Percentiles rank a stretch among this genome's conserved stretches.
These are phyloP conservation scores for Himantopus leucocephalus DNA, from an alignment of 2,113 vertebrate genomes.

Conservation along the genomic window DNA sequence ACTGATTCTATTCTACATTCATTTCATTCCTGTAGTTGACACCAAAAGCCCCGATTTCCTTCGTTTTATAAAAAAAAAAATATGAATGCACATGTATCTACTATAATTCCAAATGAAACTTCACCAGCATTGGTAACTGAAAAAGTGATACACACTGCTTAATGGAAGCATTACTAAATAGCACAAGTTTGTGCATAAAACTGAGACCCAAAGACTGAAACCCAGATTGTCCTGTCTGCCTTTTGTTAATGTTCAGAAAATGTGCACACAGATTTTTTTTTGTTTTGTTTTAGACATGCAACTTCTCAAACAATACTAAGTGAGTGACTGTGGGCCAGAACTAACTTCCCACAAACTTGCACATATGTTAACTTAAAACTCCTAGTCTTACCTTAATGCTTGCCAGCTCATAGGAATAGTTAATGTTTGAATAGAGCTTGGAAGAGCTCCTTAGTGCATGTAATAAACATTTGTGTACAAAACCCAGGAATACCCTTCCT, in stretches of 20 bases:
- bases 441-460: neutral
- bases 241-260: neutral
- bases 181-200: neutral
- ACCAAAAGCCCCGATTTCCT: neutral
- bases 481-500: neutral
- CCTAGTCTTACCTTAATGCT: neutral
- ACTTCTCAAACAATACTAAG: neutral
- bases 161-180: neutral
- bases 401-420: neutral
- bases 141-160: neutral
- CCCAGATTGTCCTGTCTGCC: neutral
- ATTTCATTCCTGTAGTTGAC: neutral
- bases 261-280: fast-evolving
- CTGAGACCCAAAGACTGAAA: neutral
- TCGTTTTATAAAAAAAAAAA: neutral
- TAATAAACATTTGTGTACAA: neutral
- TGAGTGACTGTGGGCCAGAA: neutral
- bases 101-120: neutral
- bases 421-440: neutral
- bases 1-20: neutral
- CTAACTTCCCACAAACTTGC: neutral
- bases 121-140: neutral
- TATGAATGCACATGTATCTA: neutral
- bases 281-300: neutral
- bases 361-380: neutral